Percentiles rank a stretch among this genome's conserved stretches.
These are phyloP conservation scores for Aricia artaxerxes DNA, from an alignment of 2,888 invertebrate genomes.

Conservation along the genomic window DNA sequence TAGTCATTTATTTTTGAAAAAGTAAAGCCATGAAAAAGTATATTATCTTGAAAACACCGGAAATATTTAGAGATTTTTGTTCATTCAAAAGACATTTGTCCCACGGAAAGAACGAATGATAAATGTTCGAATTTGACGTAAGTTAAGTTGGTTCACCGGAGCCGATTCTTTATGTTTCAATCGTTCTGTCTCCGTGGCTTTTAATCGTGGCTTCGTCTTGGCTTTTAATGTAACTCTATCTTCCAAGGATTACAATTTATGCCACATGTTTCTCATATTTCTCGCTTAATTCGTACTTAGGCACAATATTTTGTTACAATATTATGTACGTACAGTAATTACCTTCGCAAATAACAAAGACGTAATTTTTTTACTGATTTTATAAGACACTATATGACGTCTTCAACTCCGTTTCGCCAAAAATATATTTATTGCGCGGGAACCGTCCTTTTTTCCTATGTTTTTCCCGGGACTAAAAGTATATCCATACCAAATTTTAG, in stretches of 20 bases:
- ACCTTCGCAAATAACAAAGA: no score
- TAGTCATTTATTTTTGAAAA: no score
- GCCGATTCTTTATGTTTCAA: neutral
- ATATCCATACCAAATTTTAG: no score
- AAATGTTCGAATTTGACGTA: neutral
- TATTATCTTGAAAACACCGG: neutral
- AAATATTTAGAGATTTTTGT: neutral
- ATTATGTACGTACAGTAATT: no score
- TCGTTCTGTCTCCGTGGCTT: neutral
- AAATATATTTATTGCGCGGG: no score
- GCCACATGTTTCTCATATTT: neutral
- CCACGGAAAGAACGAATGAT: neutral
- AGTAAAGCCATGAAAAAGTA: neutral
- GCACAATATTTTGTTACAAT: neutral
- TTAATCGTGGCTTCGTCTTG: neutral
- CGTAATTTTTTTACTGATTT: no score
- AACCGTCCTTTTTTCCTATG: no score
- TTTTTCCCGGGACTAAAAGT: no score
- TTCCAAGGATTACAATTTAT: neutral
- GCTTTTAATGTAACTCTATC: neutral
- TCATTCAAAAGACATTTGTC: conserved; percentile 7
- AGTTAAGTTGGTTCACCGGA: neutral
- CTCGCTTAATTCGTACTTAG: neutral
- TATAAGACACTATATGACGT: no score
- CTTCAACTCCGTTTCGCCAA: no score